A percentile compares a stretch with the other conserved stretches of the same genome.
phyloP scores from a whole-genome alignment of 2,888 invertebrate genomes.

The Graphium colonna region DNA sequence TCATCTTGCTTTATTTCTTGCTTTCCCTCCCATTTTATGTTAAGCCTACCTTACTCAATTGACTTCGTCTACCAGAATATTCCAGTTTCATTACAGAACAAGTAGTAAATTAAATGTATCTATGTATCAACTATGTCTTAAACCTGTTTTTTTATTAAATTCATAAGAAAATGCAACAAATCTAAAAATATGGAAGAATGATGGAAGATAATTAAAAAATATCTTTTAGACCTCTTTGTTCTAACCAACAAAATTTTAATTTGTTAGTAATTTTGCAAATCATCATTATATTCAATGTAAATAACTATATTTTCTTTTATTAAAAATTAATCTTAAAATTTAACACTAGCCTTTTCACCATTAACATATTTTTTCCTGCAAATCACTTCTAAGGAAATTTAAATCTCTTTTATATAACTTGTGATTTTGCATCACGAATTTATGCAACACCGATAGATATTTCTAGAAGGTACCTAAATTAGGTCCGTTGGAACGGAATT shows the following conservation, averaged over 20 bases:
- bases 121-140: neutral
- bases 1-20: neutral
- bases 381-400: too few species aligned
- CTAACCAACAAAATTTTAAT: too few species aligned
- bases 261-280: too few species aligned
- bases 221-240: too few species aligned
- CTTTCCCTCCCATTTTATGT: conserved; percentile 12
- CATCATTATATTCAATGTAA: too few species aligned
- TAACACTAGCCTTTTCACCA: too few species aligned
- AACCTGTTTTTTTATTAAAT: neutral
- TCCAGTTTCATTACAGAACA: neutral
- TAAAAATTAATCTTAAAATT: too few species aligned
- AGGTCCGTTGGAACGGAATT: conserved; percentile 17
- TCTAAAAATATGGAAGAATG: neutral
- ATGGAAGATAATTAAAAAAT: too few species aligned
- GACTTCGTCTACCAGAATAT: neutral
- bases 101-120: neutral
- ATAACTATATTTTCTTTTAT: too few species aligned
- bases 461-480: conserved; percentile 7
- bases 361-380: too few species aligned
- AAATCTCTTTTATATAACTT: too few species aligned
- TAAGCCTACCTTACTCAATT: neutral
- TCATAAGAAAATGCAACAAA: neutral
- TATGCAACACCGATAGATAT: neutral
- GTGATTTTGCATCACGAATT: too few species aligned